Conservation (phyloP, 2,113 vertebrate genomes). For the Rafetus swinhoei region DNA sequence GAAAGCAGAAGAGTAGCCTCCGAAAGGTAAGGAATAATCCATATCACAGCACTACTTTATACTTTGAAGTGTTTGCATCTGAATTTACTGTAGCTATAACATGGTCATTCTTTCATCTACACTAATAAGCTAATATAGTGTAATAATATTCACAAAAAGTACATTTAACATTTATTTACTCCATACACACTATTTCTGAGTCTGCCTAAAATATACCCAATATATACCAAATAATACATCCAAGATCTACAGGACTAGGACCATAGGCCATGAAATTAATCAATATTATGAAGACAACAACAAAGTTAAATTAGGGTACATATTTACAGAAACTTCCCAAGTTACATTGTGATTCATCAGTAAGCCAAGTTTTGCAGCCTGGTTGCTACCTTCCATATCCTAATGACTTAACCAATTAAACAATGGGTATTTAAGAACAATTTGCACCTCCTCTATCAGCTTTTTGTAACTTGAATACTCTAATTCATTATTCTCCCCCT, state of each 20-base stretch:
- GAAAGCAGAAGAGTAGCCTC: background rate
- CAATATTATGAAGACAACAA: slow-evolving; percentile 12
- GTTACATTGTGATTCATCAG: background rate
- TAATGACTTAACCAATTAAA: too few species aligned
- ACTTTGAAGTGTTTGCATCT: background rate
- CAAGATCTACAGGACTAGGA: background rate
- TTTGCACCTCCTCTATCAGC: too few species aligned
- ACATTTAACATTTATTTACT: slow-evolving; percentile 26
- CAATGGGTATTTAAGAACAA: too few species aligned
- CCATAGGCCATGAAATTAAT: slow-evolving; percentile 25
- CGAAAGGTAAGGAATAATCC: background rate
- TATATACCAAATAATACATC: background rate
- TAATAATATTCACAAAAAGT: slow-evolving; percentile 17
- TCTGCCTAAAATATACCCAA: background rate
- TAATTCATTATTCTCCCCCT: too few species aligned
- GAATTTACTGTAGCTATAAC: background rate
- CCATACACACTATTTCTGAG: background rate
- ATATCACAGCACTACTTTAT: background rate
- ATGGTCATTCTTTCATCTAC: background rate
- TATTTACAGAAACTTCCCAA: background rate
- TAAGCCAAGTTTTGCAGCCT: slow-evolving; percentile 7
- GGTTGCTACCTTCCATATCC: background rate
- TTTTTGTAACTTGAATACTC: too few species aligned
- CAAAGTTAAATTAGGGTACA: background rate
- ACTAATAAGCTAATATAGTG: background rate